A percentile compares a stretch with the other conserved stretches of the same genome.
phyloP scores from a whole-genome alignment of 2,797 vertebrate genomes.

The Leptatherina wallacei region DNA sequence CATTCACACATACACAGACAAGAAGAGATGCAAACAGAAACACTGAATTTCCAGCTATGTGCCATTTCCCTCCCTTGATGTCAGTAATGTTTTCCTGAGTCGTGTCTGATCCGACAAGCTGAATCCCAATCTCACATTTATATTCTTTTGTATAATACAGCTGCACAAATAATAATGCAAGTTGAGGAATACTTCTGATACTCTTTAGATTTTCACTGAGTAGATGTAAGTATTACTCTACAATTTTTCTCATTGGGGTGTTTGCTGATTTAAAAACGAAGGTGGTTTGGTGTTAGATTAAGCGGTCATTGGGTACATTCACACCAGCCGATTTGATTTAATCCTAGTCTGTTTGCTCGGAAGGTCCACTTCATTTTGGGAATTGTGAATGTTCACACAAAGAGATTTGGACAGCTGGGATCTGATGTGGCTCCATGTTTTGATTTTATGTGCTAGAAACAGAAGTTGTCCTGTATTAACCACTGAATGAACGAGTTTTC shows the following conservation, averaged over 20 bases:
- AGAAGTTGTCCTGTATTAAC: too few relatives aligned
- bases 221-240: background rate
- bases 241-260: background rate
- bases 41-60: background rate
- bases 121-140: background rate
- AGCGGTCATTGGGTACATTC: background rate
- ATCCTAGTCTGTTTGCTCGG: too few relatives aligned
- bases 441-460: too few relatives aligned
- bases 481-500: too few relatives aligned
- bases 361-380: too few relatives aligned
- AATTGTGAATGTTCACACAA: too few relatives aligned
- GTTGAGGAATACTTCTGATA: background rate
- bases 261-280: background rate
- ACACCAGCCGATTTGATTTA: too few relatives aligned
- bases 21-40: background rate
- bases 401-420: too few relatives aligned
- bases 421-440: too few relatives aligned
- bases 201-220: background rate
- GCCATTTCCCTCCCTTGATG: background rate
- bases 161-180: background rate
- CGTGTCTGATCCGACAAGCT: background rate
- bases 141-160: background rate
- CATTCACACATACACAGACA: background rate
- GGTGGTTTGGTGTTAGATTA: background rate
- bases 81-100: background rate